These are phyloP conservation scores for Rana temporaria DNA, from an alignment of 2,113 vertebrate genomes.

Conservation along the genomic window DNA sequence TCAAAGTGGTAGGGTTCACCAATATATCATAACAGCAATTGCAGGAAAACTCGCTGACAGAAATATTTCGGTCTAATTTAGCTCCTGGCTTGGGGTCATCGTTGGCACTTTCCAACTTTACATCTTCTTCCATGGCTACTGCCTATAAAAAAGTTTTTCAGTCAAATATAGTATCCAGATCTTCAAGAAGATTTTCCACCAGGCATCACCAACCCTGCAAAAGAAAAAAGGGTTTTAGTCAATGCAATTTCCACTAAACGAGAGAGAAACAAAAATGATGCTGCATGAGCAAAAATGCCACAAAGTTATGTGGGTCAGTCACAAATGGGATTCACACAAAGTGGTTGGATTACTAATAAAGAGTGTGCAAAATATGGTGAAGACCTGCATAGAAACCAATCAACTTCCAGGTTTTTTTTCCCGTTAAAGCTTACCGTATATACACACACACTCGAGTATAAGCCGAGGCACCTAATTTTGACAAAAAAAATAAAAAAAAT, in stretches of 20 bases:
- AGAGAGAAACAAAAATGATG: neutral
- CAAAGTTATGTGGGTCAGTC: neutral
- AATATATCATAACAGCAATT: slow-evolving; percentile 94
- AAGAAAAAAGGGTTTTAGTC: neutral
- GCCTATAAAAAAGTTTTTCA: neutral
- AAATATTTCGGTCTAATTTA: slow-evolving; percentile 65
- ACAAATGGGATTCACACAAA: neutral
- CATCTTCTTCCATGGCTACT: slow-evolving; percentile 71
- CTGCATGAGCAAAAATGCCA: too few relatives aligned
- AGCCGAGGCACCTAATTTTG: too few relatives aligned
- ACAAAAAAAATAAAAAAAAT: too few relatives aligned
- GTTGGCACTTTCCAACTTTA: neutral
- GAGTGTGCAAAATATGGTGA: too few relatives aligned
- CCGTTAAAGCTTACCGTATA: too few relatives aligned
- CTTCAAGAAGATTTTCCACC: slow-evolving; percentile 26
- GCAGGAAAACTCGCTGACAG: slow-evolving; percentile 86
- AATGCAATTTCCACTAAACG: neutral
- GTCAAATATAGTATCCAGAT: neutral
- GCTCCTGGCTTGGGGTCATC: neutral
- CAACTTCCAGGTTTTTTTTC: too few relatives aligned
- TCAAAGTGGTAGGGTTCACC: slow-evolving; percentile 91
- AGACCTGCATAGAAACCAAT: too few relatives aligned
- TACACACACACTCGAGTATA: too few relatives aligned
- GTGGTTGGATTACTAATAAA: too few relatives aligned
- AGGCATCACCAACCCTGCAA: slow-evolving; percentile 62